Conservation (phyloP, 2,888 invertebrate genomes). For the Panopea generosa region DNA sequence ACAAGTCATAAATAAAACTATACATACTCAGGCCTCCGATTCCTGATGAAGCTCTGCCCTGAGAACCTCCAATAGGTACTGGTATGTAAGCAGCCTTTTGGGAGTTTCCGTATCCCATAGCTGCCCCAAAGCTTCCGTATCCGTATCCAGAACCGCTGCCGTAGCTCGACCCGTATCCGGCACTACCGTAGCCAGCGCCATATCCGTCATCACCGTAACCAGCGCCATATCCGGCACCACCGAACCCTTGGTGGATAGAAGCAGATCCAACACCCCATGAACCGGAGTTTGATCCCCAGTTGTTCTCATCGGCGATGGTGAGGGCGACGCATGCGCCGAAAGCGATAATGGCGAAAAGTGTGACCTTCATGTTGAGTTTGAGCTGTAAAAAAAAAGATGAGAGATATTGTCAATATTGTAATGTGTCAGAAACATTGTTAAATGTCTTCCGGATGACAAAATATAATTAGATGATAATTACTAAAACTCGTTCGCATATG, state of each 20-base stretch:
- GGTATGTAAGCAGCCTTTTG: not conserved
- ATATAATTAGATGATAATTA: too few species aligned
- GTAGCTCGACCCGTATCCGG: not conserved
- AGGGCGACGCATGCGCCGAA: conserved; percentile 37
- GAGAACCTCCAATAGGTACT: not conserved
- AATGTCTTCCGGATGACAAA: too few species aligned
- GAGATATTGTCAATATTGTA: too few species aligned
- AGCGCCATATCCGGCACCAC: not conserved
- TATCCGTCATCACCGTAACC: not conserved
- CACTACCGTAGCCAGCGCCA: conserved; percentile 3
- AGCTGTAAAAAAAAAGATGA: too few species aligned
- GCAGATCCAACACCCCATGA: conserved; percentile 1
- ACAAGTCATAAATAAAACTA: too few species aligned
- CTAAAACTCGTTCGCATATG: too few species aligned
- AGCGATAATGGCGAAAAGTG: conserved; percentile 26
- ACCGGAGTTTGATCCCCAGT: too few species aligned
- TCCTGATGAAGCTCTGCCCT: not conserved
- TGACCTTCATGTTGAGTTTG: conserved; percentile 34
- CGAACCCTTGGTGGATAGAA: not conserved
- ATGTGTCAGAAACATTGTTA: too few species aligned
- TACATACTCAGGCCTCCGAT: too few species aligned
- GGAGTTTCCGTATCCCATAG: not conserved
- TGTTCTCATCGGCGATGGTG: conserved; percentile 32
- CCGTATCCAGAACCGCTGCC: not conserved
- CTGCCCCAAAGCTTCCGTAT: not conserved